Conservation (phyloP, 2,113 vertebrate species). For the Salvelinus sp. region DNA sequence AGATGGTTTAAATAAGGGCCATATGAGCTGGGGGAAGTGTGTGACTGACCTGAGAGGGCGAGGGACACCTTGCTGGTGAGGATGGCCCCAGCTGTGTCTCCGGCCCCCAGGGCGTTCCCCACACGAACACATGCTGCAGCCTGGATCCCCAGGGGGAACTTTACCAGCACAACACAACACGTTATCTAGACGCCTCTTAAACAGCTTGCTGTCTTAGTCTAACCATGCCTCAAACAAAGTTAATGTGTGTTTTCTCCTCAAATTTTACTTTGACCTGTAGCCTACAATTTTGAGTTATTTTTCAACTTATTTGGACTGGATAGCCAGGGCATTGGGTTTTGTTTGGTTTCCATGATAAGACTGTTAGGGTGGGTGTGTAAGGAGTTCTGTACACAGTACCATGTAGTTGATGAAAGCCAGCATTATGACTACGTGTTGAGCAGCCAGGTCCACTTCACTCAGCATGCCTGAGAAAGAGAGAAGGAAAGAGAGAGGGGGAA, state of each 20-base stretch:
- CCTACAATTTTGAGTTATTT: not conserved
- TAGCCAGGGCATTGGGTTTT: not conserved
- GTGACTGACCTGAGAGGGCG: slow-evolving; percentile 75
- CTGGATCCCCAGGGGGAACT: slow-evolving; percentile 84
- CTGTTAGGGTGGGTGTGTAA: not conserved
- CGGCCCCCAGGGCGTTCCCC: slow-evolving; percentile 84
- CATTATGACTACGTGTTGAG: slow-evolving; percentile 82
- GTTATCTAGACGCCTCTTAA: not conserved
- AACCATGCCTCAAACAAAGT: not conserved
- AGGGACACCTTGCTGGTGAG: slow-evolving; percentile 74
- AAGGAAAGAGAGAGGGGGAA: slow-evolving; percentile 6
- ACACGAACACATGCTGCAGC: slow-evolving; percentile 80
- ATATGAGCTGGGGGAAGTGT: not conserved
- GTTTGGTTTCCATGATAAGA: not conserved
- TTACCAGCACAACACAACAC: slow-evolving; percentile 6
- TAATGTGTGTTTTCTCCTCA: not conserved
- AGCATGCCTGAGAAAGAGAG: slow-evolving; percentile 76
- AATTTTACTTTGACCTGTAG: too few relatives aligned
- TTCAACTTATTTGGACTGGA: not conserved
- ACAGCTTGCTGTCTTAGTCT: not conserved
- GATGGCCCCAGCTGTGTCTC: slow-evolving; percentile 74
- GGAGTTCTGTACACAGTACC: slow-evolving; percentile 66
- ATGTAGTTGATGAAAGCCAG: slow-evolving; percentile 79
- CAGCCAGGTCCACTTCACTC: slow-evolving; percentile 82
- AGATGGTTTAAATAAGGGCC: too few relatives aligned